Evolutionary conservation across 2,888 invertebrate species (phyloP).

Genomic region (Ernsta delagoae): DNA sequence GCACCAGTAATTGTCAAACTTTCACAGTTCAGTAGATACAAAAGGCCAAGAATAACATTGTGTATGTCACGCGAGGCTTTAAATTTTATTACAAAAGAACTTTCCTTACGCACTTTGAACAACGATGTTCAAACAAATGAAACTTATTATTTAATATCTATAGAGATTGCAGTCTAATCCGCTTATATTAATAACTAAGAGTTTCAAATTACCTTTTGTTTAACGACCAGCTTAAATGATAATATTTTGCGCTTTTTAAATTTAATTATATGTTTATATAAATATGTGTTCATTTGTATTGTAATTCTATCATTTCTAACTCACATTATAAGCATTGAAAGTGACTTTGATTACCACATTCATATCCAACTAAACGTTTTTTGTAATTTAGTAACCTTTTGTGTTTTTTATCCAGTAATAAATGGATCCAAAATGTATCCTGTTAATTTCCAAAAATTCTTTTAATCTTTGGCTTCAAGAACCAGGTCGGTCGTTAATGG

Average conservation of each 20-base stretch:
- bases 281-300: not conserved
- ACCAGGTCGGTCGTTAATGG: not conserved
- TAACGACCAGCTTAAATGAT: too few species aligned
- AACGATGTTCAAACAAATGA: not conserved
- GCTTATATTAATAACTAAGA: too few species aligned
- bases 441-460: too few species aligned
- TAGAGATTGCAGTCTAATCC: too few species aligned
- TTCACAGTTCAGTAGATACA: slow-evolving; percentile 33
- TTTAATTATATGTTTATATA: too few species aligned
- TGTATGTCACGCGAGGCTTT: slow-evolving; percentile 4
- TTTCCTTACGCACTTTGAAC: not conserved
- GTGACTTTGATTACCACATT: not conserved
- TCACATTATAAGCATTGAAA: not conserved
- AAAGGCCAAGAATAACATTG: slow-evolving; percentile 11
- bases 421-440: not conserved
- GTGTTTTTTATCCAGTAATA: not conserved
- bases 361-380: too few species aligned
- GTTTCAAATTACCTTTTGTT: too few species aligned
- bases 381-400: not conserved
- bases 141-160: not conserved
- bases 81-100: slow-evolving; percentile 7
- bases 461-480: too few species aligned
- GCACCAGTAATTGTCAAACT: slow-evolving; percentile 31
- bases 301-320: not conserved
- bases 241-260: too few species aligned